Conservation (phyloP, 1,140 invertebrate genomes). For the Drosophila elegans region DNA sequence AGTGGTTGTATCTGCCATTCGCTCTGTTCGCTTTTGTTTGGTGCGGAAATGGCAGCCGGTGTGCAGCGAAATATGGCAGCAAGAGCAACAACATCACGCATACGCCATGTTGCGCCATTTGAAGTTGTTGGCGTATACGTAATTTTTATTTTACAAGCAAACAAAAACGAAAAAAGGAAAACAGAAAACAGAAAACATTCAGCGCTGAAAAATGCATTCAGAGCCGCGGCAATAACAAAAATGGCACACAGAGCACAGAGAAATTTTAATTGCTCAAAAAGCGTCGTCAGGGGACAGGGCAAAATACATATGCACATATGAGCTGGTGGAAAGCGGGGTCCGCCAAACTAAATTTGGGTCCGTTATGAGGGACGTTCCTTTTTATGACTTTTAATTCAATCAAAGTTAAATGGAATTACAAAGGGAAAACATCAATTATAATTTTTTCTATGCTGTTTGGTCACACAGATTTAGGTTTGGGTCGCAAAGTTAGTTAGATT, state of each 20-base stretch:
- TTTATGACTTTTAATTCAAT: constrained; percentile 78
- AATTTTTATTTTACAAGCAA: constrained; percentile 77
- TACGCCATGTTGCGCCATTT: constrained; percentile 78
- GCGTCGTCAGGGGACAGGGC: constrained; percentile 23
- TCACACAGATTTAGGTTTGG: constrained; percentile 45
- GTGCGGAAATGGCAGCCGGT: constrained; percentile 77
- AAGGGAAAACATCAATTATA: constrained; percentile 22
- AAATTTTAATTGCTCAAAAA: constrained; percentile 81
- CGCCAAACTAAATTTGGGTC: constrained; percentile 60
- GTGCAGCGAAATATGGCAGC: constrained; percentile 67
- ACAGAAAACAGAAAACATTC: constrained; percentile 38
- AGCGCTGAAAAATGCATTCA: constrained; percentile 62
- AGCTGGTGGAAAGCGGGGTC: neutral
- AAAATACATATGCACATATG: neutral
- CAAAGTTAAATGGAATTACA: constrained; percentile 68
- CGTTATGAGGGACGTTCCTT: constrained; percentile 33
- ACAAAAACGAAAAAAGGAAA: constrained; percentile 54
- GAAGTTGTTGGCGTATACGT: constrained; percentile 78
- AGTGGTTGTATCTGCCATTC: constrained; percentile 55
- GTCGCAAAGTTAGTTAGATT: constrained; percentile 4
- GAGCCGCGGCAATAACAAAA: constrained; percentile 51
- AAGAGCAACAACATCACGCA: constrained; percentile 51
- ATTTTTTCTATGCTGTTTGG: constrained; percentile 17
- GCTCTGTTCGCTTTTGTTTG: constrained; percentile 71
- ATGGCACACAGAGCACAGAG: constrained; percentile 56